Conservation (phyloP, 1,140 invertebrate species). For the Drosophila truncata region DNA sequence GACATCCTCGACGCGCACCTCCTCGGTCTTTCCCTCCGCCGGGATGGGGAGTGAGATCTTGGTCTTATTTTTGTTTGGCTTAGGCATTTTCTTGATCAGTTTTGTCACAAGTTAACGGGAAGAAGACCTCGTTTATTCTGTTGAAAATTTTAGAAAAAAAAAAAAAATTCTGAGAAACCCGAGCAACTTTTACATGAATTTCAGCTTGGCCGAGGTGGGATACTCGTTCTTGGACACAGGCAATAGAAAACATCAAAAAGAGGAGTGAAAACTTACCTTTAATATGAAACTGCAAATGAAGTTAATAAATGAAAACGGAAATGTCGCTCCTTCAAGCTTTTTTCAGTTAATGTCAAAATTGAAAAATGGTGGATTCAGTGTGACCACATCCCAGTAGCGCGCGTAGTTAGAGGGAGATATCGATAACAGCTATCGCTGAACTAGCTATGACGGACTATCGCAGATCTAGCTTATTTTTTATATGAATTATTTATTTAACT, state of each 20-base stretch:
- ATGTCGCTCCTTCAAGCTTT: not conserved
- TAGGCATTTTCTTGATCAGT: slow-evolving; percentile 88
- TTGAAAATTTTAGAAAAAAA: slow-evolving; percentile 4
- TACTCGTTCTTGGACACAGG: not conserved
- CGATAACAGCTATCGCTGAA: not conserved
- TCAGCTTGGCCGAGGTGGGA: not conserved
- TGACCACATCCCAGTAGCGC: not conserved
- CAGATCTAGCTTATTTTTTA: no score
- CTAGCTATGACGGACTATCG: not conserved
- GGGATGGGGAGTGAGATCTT: slow-evolving; percentile 87
- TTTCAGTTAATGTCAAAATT: not conserved
- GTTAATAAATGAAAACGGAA: not conserved
- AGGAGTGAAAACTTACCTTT: not conserved
- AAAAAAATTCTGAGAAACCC: slow-evolving; percentile 7
- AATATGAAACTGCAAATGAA: not conserved
- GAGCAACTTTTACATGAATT: not conserved
- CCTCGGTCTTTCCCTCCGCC: slow-evolving; percentile 86
- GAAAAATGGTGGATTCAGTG: not conserved
- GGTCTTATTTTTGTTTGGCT: slow-evolving; percentile 93
- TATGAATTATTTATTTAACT: no score
- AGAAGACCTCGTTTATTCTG: not conserved
- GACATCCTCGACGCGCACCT: slow-evolving; percentile 88
- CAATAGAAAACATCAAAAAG: not conserved
- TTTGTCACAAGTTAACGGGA: not conserved
- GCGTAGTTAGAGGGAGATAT: not conserved